Conservation (phyloP, 2,888 invertebrate species). For the Cryptocheilus praepositus region DNA sequence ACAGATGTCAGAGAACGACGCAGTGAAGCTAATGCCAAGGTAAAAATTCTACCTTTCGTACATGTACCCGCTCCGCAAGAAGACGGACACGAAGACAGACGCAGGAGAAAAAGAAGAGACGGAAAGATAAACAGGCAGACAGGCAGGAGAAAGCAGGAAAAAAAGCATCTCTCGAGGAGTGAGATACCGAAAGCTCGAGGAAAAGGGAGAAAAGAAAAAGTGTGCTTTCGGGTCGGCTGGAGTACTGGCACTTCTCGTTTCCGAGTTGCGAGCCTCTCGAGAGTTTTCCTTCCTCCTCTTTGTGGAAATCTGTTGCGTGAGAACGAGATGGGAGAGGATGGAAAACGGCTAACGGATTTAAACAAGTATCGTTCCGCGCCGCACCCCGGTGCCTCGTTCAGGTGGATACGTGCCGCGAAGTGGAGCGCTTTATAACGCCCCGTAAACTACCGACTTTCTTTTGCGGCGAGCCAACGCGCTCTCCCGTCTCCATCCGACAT, state of each 20-base stretch:
- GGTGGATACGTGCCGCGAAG: conserved; percentile 18
- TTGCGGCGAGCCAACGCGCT: conserved; percentile 6
- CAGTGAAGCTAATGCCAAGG: too few species aligned
- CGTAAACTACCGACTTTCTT: conserved; percentile 28
- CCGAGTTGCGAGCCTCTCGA: conserved; percentile 50
- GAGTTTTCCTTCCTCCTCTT: conserved; percentile 28
- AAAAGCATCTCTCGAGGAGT: conserved; percentile 2
- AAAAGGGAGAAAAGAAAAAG: conserved; percentile 37
- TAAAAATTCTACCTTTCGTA: too few species aligned
- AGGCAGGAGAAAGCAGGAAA: background rate
- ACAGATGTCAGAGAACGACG: too few species aligned
- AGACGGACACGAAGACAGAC: too few species aligned
- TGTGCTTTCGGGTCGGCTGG: conserved; percentile 44
- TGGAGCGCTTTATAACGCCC: conserved; percentile 29
- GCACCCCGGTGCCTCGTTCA: conserved; percentile 7
- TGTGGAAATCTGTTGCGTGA: conserved; percentile 37
- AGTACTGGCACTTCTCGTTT: conserved; percentile 53
- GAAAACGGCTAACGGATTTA: conserved; percentile 40
- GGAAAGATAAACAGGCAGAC: background rate
- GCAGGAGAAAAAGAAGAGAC: too few species aligned
- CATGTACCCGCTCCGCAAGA: too few species aligned
- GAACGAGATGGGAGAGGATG: conserved; percentile 21
- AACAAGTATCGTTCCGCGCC: conserved; percentile 30
- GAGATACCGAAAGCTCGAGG: conserved; percentile 6
- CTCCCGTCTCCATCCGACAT: background rate